Evolutionary conservation across 1,140 invertebrate species (phyloP).

Genomic region (Antheraea mylitta): DNA sequence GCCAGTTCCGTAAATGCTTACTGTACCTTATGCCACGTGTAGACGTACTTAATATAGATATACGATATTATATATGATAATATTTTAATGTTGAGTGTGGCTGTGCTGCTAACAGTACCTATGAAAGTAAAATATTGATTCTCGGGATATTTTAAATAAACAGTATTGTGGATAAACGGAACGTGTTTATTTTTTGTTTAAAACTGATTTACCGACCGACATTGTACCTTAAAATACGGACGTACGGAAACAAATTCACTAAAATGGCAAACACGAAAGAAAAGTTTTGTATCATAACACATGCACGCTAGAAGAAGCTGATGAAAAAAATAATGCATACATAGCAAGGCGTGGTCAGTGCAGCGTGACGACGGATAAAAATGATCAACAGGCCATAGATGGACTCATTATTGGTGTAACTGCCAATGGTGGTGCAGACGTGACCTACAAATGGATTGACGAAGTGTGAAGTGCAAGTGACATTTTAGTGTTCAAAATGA

Average conservation of each 20-base stretch:
- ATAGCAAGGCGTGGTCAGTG: constrained; percentile 40
- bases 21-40: too few relatives aligned
- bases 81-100: not conserved
- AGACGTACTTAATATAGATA: too few relatives aligned
- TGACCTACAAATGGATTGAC: constrained; percentile 72
- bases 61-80: too few relatives aligned
- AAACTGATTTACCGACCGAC: constrained; percentile 22
- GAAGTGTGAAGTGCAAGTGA: constrained; percentile 54
- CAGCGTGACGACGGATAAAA: constrained; percentile 74
- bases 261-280: constrained; percentile 43
- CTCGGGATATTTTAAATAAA: constrained; percentile 49
- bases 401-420: constrained; percentile 64
- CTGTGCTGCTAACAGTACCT: constrained; percentile 5
- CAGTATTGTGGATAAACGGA: constrained; percentile 30
- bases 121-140: constrained; percentile 67
- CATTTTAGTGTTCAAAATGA: constrained; percentile 60
- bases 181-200: constrained; percentile 32
- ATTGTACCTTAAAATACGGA: constrained; percentile 43
- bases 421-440: constrained; percentile 53
- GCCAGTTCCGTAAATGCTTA: too few relatives aligned
- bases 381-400: constrained; percentile 48
- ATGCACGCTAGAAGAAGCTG: constrained; percentile 40
- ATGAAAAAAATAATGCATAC: constrained; percentile 57
- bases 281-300: constrained; percentile 51
- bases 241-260: constrained; percentile 42